Conservation (phyloP, 2,888 invertebrate genomes). For the Parascotia fuliginaria region DNA sequence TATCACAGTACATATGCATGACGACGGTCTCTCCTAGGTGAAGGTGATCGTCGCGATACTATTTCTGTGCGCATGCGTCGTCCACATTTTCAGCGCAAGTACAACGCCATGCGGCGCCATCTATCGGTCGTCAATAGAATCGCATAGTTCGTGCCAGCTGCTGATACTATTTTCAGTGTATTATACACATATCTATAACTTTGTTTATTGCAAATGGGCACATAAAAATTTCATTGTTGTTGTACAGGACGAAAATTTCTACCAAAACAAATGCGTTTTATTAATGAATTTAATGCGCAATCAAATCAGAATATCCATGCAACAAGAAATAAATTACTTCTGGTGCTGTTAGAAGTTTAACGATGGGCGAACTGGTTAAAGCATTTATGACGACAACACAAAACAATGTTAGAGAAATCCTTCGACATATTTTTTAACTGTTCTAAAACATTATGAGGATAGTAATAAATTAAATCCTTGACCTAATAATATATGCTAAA, state of each 20-base stretch:
- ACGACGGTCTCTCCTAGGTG: conserved; percentile 74
- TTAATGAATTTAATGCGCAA: not conserved
- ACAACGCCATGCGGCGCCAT: conserved; percentile 70
- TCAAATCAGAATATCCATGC: not conserved
- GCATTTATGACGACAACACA: conserved; percentile 5
- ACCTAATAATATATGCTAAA: conserved; percentile 79
- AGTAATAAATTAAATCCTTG: conserved; percentile 71
- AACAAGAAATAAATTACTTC: not conserved
- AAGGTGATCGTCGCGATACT: conserved; percentile 78
- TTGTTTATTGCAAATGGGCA: conserved; percentile 41
- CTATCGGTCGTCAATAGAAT: conserved; percentile 66
- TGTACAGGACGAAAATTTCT: conserved; percentile 11
- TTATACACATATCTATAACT: conserved; percentile 44
- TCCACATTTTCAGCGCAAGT: conserved; percentile 54
- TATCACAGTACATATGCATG: conserved; percentile 45
- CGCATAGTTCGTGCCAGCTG: conserved; percentile 67
- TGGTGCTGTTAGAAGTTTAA: conserved; percentile 5
- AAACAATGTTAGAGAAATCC: conserved; percentile 8
- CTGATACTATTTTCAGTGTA: conserved; percentile 73
- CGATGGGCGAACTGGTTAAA: conserved; percentile 1
- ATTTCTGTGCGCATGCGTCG: conserved; percentile 80
- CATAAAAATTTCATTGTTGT: conserved; percentile 23
- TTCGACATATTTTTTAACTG: conserved; percentile 20
- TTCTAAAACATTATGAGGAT: conserved; percentile 37
- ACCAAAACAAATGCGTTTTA: conserved; percentile 1